phyloP scores from a whole-genome alignment of 2,797 vertebrate species.

The Adelosebastes latens region DNA sequence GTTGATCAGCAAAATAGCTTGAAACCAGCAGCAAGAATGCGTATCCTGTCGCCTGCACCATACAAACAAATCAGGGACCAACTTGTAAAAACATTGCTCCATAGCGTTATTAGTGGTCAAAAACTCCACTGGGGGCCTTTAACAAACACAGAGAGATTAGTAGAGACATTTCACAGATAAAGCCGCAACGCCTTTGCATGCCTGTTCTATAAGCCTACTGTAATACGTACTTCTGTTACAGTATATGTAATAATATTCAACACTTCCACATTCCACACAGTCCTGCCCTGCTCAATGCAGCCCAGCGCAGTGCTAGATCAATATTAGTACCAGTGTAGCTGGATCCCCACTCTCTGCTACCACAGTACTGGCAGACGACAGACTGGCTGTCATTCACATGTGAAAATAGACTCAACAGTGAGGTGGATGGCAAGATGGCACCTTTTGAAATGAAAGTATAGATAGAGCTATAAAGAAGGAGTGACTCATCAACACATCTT shows the following conservation, averaged over 20 bases:
- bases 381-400: conserved; percentile 37
- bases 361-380: conserved; percentile 35
- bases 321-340: conserved; percentile 45
- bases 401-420: conserved; percentile 32
- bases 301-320: conserved; percentile 25
- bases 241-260: conserved; percentile 26
- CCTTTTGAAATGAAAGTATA: conserved; percentile 50
- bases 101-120: neutral
- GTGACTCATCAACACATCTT: conserved; percentile 49
- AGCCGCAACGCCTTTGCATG: conserved; percentile 39
- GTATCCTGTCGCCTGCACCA: neutral
- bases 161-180: conserved; percentile 18
- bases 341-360: conserved; percentile 33
- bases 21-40: neutral
- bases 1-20: neutral
- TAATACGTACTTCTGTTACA: conserved; percentile 12
- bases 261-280: conserved; percentile 13
- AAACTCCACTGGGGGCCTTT: conserved; percentile 29
- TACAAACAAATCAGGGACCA: neutral
- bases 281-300: conserved; percentile 55
- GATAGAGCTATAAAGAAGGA: conserved; percentile 31
- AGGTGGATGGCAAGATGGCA: conserved; percentile 45
- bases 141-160: conserved; percentile 11
- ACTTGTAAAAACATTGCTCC: neutral
- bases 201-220: conserved; percentile 32